Conservation (phyloP, 37 sponge, comb jelly and placozoan genomes). For the Oopsacas minuta region DNA sequence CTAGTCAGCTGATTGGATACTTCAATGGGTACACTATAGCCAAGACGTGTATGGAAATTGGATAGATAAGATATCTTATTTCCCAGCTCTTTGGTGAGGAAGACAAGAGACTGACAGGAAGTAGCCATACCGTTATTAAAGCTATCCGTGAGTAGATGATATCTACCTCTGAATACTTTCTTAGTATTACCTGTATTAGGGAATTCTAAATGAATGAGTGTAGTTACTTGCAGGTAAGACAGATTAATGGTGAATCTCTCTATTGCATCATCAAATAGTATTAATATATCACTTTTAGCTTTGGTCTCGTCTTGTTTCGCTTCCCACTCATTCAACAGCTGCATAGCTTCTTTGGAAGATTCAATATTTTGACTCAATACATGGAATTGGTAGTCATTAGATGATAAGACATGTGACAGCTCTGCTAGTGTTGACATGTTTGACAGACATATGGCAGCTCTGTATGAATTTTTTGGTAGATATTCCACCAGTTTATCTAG, state of each 20-base stretch:
- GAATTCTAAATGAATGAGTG: not conserved
- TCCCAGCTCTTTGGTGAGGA: not conserved
- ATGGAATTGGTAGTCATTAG: not conserved
- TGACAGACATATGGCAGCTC: not conserved
- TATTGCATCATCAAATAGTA: not conserved
- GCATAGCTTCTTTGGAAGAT: not conserved
- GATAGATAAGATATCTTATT: not conserved
- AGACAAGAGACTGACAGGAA: not conserved
- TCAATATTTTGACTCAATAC: not conserved
- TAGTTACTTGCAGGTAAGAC: not conserved
- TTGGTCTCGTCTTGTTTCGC: not conserved
- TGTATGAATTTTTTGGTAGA: not conserved
- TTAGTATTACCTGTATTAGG: not conserved
- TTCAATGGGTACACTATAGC: not conserved
- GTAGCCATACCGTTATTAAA: not conserved
- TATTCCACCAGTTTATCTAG: not conserved
- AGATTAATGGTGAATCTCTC: not conserved
- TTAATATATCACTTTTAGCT: not conserved
- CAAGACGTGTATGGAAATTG: not conserved
- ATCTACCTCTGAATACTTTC: not conserved
- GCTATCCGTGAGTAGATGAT: not conserved
- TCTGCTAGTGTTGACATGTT: not conserved
- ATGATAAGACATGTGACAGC: not conserved
- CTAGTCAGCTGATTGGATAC: not conserved
- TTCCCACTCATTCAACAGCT: slow-evolving; percentile 8